Percentiles rank a stretch among this genome's conserved stretches.
phyloP scores from a whole-genome alignment of 2,113 vertebrate genomes.

The Heptranchias perlo region DNA sequence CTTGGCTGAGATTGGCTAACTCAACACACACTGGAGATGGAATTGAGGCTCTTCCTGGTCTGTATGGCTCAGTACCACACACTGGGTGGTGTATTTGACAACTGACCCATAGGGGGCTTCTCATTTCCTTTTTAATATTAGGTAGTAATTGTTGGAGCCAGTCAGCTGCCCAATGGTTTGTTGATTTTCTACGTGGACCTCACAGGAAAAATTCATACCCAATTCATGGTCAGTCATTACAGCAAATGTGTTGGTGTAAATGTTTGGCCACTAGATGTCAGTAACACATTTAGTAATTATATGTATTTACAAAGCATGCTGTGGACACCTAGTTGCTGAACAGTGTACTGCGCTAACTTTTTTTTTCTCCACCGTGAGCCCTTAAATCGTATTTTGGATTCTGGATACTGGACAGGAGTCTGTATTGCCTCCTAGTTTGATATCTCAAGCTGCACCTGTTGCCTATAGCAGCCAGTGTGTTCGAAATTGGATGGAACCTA shows the following conservation, averaged over 20 bases:
- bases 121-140: background rate
- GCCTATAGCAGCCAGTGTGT: background rate
- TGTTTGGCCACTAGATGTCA: background rate
- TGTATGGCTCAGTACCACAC: background rate
- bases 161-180: background rate
- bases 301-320: background rate
- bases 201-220: background rate
- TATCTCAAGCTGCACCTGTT: background rate
- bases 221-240: background rate
- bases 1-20: background rate
- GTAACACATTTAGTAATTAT: background rate
- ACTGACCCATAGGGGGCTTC: background rate
- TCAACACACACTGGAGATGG: background rate
- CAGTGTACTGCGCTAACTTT: background rate
- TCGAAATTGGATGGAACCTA: background rate
- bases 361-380: background rate
- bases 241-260: background rate
- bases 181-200: background rate
- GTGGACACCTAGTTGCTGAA: background rate
- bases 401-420: background rate
- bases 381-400: background rate
- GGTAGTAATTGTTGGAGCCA: background rate
- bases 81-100: background rate
- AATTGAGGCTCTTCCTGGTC: background rate
- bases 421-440: background rate